Base-by-base conservation (phyloP, 2,888 invertebrate species). In the Carabus problematicus region DNA sequence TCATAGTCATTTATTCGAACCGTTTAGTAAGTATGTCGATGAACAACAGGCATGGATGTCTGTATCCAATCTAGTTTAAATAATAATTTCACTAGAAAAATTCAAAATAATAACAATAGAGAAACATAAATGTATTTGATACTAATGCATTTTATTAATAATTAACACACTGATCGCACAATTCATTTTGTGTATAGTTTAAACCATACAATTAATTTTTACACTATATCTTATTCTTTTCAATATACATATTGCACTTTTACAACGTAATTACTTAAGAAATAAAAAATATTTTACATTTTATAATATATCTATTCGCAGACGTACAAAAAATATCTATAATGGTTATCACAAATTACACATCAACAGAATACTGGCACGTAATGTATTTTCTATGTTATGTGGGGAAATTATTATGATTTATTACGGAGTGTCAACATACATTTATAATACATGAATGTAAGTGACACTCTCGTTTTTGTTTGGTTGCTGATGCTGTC, bases 291-390 rank as follows among this genome's bases (percentile, higher is more conserved):
- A 29, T 63, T 55, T 61, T 61, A 64, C 55, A 64, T 64, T 55
- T 64, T 56, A 64, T 55, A 64, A 64, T 64, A 64, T 64, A 64
- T 64, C 55, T 64, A 64, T 64, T 56, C 64, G 56, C 64, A 64
- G 55, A 67, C 60, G 59, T 67, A 67, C 67, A 67, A 67, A 67
- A 67, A 67, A 67, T 67, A 67, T 67, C 67, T 67, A 67, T 67
- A 59, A 59, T 67, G 59, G 49, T 67, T 67, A 67, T 67, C 67
- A 67, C 67, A 67, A 67, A 67, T 67, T 42, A 67, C 67, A 67
- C 67, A 60, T 59, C 67, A 67, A 67, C 67, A 67, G n/a, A 67
- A 67, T 67, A 60, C 67, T 67, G 59, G 67, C 60, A 67, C 60
- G 54, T 67, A 67, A 67, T 60, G 29, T 56, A 64, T 55, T 60